Base-by-base conservation (phyloP, 2,888 invertebrate species). In the Mythimna impura region DNA sequence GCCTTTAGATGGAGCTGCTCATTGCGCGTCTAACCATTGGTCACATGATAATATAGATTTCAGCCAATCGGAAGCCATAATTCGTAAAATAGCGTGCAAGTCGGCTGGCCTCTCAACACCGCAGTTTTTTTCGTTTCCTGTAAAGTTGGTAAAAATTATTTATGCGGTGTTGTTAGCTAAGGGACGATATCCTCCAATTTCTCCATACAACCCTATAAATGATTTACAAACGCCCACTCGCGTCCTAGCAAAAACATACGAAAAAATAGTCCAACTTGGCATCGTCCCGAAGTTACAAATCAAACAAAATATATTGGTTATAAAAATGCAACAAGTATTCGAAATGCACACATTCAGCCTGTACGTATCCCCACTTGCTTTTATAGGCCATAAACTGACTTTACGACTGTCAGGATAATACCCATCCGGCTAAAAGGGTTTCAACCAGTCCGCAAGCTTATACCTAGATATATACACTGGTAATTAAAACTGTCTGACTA, bases 261-360 rank as follows among this genome's bases (percentile, higher is more conserved):
- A 92, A 92, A 93, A 91, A 89, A 84, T 87, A 84, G 73, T 82
- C 77, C 86, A 86, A 91, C 91, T 91, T 91, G 88, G 88, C 89
- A 87, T 87, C 90, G 90, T 89, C 89, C 95, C 91, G 93, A 86
- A 94, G 96, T 95, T 93, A 90, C 96, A 96, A 96, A 96, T 96
- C 96, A 95, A 94, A 94, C 91, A 92, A 91, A 94, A 95, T 96
- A 95, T 96, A 95, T 96, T 93, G 95, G 94, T 93, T 94, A 94
- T 96, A 96, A 96, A 96, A 95, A 88, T 93, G 96, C 96, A 96
- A 96, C 96, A 96, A 96, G 95, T 96, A 95, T 93, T 91, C 91
- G 93, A 92, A 94, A 93, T 91, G 93, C 92, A 92, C 90, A 90
- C 91, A 80, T 76, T 66, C 65, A 89, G 88, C 85, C 89, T 87